Evolutionary conservation across 2,888 invertebrate species (phyloP), one percentile per base, ranked within the genome.

Genomic region (Drosophila subsilvestris): DNA sequence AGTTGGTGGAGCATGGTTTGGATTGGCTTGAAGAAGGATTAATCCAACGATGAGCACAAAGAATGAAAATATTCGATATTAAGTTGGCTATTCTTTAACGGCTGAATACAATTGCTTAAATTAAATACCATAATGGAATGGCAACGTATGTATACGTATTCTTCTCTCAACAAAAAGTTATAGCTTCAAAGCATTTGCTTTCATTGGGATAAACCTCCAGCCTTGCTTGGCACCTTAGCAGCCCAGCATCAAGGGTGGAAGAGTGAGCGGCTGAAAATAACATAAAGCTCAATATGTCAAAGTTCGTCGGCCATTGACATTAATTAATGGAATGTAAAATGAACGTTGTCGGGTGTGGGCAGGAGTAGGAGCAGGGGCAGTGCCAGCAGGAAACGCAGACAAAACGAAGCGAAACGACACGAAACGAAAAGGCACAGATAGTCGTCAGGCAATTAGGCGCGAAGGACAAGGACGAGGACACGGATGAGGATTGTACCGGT

Each of bases 321-420:
- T 89, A 88, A 87, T 87, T 87, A 87, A 87, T 89, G 87, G 79
- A 89, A 86, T 82, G 78, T 86, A 82, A 88, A 89, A 75, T 76
- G 79, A 81, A 81, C 79, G 74, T 51, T 69, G 75, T 62, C 59
- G 60, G 27, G 20, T n/a, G 49, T 59, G 37, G n/a, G 51, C 51
- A 42, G 29, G 29, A 49, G 50, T 53, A 62, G 56, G 48, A 54
- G 50, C 74, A 53, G 55, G 75, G n/a, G n/a, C n/a, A n/a, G n/a
- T n/a, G n/a, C n/a, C 48, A 59, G 74, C 76, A 72, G 78, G 83
- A 80, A 85, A 62, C 70, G 75, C 71, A 62, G 65, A 63, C 71
- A 73, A 74, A 60, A 17, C 67, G 72, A 74, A 77, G 74, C 22
- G 22, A 22, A 22, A 22, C 22, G 22, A 22, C 3, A 22, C 22